Conservation (phyloP, 37 sponge, comb jelly and placozoan species). For the Geodia barretti region DNA sequence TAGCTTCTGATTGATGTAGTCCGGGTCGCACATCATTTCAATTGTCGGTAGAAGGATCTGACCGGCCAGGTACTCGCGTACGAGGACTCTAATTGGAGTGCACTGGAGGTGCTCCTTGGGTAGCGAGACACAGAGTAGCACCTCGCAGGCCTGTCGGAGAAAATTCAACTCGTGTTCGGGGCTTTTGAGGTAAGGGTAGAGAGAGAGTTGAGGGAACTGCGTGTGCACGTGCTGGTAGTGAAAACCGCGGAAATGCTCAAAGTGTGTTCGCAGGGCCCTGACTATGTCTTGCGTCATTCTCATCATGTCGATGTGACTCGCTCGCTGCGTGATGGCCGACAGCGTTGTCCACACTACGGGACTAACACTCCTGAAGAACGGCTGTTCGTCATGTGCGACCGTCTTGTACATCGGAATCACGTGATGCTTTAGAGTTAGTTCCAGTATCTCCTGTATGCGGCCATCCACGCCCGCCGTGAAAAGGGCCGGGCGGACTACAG, state of each 20-base stretch:
- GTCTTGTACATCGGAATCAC: slow-evolving; percentile 43
- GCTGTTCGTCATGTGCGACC: slow-evolving; percentile 37
- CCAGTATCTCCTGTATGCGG: slow-evolving; percentile 31
- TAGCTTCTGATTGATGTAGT: slow-evolving; percentile 87
- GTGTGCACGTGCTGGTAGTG: slow-evolving; percentile 16
- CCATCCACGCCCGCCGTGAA: slow-evolving; percentile 34
- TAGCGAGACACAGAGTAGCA: slow-evolving; percentile 64
- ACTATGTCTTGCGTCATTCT: slow-evolving; percentile 60
- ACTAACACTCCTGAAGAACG: slow-evolving; percentile 50
- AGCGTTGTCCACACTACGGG: slow-evolving; percentile 66
- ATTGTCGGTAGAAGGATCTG: slow-evolving; percentile 73
- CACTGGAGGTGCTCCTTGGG: slow-evolving; percentile 55
- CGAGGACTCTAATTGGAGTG: slow-evolving; percentile 55
- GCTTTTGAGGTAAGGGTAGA: slow-evolving; percentile 66
- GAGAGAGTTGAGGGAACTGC: slow-evolving; percentile 31
- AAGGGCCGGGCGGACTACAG: slow-evolving; percentile 13
- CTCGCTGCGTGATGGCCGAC: slow-evolving; percentile 21
- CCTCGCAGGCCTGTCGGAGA: slow-evolving; percentile 71
- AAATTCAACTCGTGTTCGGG: slow-evolving; percentile 72
- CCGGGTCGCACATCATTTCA: slow-evolving; percentile 88
- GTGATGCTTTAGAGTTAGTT: slow-evolving; percentile 53
- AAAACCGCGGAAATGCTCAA: slow-evolving; percentile 39
- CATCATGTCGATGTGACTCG: slow-evolving; percentile 58
- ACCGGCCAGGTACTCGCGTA: slow-evolving; percentile 68
- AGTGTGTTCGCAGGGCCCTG: slow-evolving; percentile 37